Conservation (phyloP, 2,113 vertebrate genomes). For the Glareola pratincola region DNA sequence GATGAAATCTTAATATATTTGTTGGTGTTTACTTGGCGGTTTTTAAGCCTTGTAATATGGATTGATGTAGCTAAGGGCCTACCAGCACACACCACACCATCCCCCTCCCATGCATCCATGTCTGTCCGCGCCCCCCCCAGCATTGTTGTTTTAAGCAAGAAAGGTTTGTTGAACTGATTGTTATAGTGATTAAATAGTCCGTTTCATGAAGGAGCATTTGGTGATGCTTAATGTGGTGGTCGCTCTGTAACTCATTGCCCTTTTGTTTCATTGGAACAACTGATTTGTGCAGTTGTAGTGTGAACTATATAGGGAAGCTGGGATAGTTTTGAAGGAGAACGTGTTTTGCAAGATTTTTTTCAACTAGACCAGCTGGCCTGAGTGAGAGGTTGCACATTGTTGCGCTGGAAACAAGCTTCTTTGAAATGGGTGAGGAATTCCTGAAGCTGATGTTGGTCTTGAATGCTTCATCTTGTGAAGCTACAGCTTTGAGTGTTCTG, state of each 20-base stretch:
- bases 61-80: neutral
- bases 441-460: neutral
- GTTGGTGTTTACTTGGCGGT: neutral
- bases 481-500: neutral
- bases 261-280: neutral
- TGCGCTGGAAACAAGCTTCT: neutral
- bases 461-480: neutral
- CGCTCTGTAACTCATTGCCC: neutral
- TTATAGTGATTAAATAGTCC: neutral
- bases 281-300: neutral
- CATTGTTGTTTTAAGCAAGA: neutral
- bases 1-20: neutral
- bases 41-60: neutral
- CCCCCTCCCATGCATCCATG: too few relatives aligned
- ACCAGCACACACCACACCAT: neutral
- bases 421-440: neutral
- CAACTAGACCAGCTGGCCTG: neutral
- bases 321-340: neutral
- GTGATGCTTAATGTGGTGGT: neutral
- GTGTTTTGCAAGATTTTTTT: neutral
- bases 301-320: neutral
- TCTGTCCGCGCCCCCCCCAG: fast-evolving
- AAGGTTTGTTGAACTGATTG: neutral
- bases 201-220: neutral
- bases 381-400: neutral